Evolutionary conservation across 2,888 invertebrate species (phyloP).

Genomic region (Xanthorhoe spadicearia): DNA sequence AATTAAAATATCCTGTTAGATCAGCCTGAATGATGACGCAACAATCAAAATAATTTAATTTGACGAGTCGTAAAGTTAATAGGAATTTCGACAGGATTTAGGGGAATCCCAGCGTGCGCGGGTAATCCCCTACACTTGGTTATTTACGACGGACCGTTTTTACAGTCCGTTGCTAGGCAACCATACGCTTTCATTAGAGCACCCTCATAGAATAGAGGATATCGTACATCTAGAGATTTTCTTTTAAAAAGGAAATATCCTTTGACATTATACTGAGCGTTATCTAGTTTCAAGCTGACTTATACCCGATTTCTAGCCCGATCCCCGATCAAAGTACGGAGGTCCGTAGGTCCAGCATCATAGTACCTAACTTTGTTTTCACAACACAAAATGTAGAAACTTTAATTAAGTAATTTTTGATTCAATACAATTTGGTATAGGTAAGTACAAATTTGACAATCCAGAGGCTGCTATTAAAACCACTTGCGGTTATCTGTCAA

Average conservation of each 20-base stretch:
- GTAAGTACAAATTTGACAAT: too few species aligned
- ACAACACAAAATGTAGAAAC: too few species aligned
- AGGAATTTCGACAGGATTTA: slow-evolving; percentile 47
- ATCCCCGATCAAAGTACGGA: too few species aligned
- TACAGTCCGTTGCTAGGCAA: slow-evolving; percentile 57
- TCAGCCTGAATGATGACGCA: not conserved
- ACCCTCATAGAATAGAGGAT: slow-evolving; percentile 4
- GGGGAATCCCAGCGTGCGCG: slow-evolving; percentile 50
- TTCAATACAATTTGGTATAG: too few species aligned
- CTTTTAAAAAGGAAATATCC: not conserved
- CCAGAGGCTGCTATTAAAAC: too few species aligned
- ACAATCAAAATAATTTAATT: slow-evolving; percentile 16
- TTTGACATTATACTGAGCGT: too few species aligned
- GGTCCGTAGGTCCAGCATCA: too few species aligned
- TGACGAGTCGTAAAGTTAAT: slow-evolving; percentile 28
- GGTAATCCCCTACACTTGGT: slow-evolving; percentile 57
- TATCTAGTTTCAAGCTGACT: too few species aligned
- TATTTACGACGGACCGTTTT: slow-evolving; percentile 59
- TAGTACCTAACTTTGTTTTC: too few species aligned
- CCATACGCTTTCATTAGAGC: slow-evolving; percentile 48
- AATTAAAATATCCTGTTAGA: not conserved
- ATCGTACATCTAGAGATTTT: not conserved
- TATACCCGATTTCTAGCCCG: too few species aligned
- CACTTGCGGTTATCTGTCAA: too few species aligned
- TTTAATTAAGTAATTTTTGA: too few species aligned